Evolutionary conservation across 2,888 invertebrate genomes (phyloP).

Genomic region (Dilophus febrilis): DNA sequence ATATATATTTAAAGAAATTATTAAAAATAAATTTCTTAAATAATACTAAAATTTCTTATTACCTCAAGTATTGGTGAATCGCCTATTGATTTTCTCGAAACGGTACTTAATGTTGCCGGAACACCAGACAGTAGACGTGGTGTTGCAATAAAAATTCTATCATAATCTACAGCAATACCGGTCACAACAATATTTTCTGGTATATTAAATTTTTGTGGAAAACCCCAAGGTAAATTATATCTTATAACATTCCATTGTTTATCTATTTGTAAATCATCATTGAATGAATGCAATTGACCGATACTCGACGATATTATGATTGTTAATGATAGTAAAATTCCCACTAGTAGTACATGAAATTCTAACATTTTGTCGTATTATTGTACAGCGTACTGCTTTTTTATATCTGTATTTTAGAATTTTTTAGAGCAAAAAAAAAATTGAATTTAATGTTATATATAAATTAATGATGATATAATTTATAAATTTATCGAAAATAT

Average conservation of each 20-base stretch:
- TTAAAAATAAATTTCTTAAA: neutral
- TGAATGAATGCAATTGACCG: too few relatives aligned
- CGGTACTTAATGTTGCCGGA: conserved; percentile 53
- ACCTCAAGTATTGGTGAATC: conserved; percentile 54
- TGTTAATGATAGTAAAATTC: too few relatives aligned
- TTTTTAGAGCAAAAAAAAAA: too few relatives aligned
- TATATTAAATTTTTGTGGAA: conserved; percentile 31
- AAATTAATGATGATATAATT: too few relatives aligned
- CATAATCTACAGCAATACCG: conserved; percentile 53
- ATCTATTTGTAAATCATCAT: conserved; percentile 36
- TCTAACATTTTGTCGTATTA: too few relatives aligned
- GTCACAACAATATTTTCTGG: conserved; percentile 62
- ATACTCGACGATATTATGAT: too few relatives aligned
- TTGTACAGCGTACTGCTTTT: too few relatives aligned
- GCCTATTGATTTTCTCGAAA: conserved; percentile 46
- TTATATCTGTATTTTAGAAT: too few relatives aligned
- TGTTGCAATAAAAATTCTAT: conserved; percentile 56
- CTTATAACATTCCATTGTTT: conserved; percentile 53
- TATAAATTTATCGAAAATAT: too few relatives aligned
- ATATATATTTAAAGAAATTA: neutral
- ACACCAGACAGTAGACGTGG: conserved; percentile 60
- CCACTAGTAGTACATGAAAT: too few relatives aligned
- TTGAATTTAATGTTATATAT: too few relatives aligned
- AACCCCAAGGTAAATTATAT: conserved; percentile 47
- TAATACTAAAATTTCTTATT: conserved; percentile 9